These are phyloP conservation scores for Pseudachorutes palmiensis DNA, from an alignment of 1,140 invertebrate species.

Conservation along the genomic window DNA sequence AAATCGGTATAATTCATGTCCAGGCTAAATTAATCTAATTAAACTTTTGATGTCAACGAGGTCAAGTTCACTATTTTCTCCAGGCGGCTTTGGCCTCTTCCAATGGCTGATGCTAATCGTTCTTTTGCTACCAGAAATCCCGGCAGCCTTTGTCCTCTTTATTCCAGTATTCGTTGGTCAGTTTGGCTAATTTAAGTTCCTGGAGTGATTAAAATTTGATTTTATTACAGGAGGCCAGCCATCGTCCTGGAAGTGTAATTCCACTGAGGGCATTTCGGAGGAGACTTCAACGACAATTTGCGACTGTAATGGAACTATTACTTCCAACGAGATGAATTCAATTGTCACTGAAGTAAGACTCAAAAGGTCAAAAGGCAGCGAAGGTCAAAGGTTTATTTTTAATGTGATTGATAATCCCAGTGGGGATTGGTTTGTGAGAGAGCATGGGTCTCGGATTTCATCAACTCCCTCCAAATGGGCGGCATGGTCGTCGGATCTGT, in stretches of 20 bases:
- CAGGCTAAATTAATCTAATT: not conserved
- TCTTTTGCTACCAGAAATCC: slow-evolving; percentile 24
- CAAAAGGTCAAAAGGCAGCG: not conserved
- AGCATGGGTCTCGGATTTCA: slow-evolving; percentile 29
- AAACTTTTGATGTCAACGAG: not conserved
- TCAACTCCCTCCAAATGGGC: slow-evolving; percentile 30
- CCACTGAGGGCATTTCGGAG: too few relatives aligned
- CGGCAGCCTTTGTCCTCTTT: slow-evolving; percentile 29
- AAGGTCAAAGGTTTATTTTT: not conserved
- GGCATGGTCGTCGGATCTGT: slow-evolving; percentile 27
- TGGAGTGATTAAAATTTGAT: too few relatives aligned
- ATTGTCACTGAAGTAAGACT: too few relatives aligned
- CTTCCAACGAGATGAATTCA: too few relatives aligned
- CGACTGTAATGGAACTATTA: too few relatives aligned
- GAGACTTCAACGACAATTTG: too few relatives aligned
- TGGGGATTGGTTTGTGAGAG: slow-evolving; percentile 26
- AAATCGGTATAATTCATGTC: slow-evolving; percentile 8
- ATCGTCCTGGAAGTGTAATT: too few relatives aligned
- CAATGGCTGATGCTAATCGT: slow-evolving; percentile 20
- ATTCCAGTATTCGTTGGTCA: slow-evolving; percentile 23
- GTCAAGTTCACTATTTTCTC: not conserved
- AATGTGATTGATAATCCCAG: slow-evolving; percentile 4
- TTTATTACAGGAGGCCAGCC: too few relatives aligned
- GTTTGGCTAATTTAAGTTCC: not conserved
- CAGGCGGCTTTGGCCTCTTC: slow-evolving; percentile 32